Evolutionary conservation across 2,888 invertebrate genomes (phyloP), one percentile per base, ranked within the genome.

Genomic region (Plebejus anna): DNA sequence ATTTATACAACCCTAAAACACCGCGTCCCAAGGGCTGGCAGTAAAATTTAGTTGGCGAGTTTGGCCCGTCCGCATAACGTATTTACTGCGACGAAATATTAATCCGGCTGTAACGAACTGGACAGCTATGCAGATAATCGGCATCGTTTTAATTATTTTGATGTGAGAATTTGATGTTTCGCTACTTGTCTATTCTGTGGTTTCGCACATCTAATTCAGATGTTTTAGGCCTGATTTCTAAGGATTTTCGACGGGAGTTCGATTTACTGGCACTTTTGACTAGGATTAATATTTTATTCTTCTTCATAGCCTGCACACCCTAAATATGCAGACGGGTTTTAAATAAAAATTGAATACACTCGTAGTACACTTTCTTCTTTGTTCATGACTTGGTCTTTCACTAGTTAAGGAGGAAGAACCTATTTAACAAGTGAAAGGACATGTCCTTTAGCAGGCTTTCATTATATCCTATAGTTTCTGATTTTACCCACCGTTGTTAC

Each of bases 61-160:
- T 90, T 83, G 83, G 81, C 84, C 86, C 84, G 84, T 89, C 80
- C 87, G 86, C 87, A 90, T 92, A 90, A 94, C 88, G 89, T 91
- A 94, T 93, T 93, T 91, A 94, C 89, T 85, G 86, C 86, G 84
- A 83, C 91, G 91, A 92, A 94, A 92, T 94, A 94, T 94, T 93
- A 92, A 93, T 94, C 89, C 86, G 80, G 81, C 84, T 82, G 88
- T 92, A 91, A 92, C 90, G 90, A 92, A 89, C 83, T 83, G 81
- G 84, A 89, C 90, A 91, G 90, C 90, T 90, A 82, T 86, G 81
- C 78, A 82, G 85, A 81, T 84, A 66, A 66, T 66, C 36, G 32
- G 6, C 32, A 36, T 13, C 11, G 22, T 28, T 9, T 4, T 22
- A 61, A 28, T 28, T 28, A 22, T 61, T 59, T 61, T 66, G 32